Percentiles rank a stretch among this genome's conserved stretches.
phyloP scores from a whole-genome alignment of 2,113 vertebrate species.

The Brachyhypopomus occidentalis region DNA sequence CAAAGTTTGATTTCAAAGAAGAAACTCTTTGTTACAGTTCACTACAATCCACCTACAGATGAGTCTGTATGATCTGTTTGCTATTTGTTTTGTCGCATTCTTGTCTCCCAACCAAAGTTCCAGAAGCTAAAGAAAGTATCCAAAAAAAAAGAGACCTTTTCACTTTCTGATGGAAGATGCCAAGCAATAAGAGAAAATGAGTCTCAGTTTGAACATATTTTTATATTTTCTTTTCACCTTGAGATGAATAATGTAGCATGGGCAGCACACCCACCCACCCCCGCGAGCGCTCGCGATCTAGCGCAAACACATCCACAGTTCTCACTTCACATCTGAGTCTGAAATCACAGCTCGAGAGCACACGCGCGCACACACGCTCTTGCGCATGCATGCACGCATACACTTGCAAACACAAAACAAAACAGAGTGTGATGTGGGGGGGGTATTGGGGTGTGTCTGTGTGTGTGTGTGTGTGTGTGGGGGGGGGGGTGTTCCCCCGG shows the following conservation, averaged over 20 bases:
- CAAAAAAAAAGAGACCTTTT: not conserved
- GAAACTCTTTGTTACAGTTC: too few relatives aligned
- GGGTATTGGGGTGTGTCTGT: too few relatives aligned
- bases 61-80: not conserved
- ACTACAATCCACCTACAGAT: too few relatives aligned
- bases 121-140: not conserved
- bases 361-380: not conserved
- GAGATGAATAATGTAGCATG: slow-evolving; percentile 38
- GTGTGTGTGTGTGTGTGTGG: too few relatives aligned
- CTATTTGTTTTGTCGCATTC: not conserved
- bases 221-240: slow-evolving; percentile 21
- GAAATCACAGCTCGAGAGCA: slow-evolving; percentile 23
- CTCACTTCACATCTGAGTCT: slow-evolving; percentile 44
- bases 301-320: slow-evolving; percentile 18
- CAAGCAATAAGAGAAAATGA: not conserved
- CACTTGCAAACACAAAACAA: not conserved
- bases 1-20: not conserved
- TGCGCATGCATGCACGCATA: not conserved
- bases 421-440: not conserved
- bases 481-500: slow-evolving; percentile 34
- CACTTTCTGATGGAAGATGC: not conserved
- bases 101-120: not conserved
- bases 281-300: slow-evolving; percentile 18
- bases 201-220: not conserved
- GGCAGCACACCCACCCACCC: not conserved